phyloP scores from a whole-genome alignment of 2,888 invertebrate species.

The Stenodera caucasica region DNA sequence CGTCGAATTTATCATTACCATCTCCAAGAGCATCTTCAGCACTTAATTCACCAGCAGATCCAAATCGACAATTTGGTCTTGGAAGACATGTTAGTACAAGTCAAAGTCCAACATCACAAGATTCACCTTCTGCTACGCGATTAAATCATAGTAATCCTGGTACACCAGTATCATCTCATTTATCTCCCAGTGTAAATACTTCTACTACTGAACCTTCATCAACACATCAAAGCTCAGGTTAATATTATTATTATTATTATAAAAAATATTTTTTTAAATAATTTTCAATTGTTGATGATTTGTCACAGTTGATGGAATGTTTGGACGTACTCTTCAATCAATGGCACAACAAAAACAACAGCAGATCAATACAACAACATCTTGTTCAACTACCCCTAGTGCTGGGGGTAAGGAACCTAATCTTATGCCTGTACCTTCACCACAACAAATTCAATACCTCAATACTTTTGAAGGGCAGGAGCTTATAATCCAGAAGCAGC shows the following conservation, averaged over 20 bases:
- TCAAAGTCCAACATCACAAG: constrained; percentile 65
- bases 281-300: too few relatives aligned
- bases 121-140: constrained; percentile 60
- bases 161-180: constrained; percentile 68
- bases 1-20: constrained; percentile 71
- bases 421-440: constrained; percentile 94
- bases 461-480: constrained; percentile 97
- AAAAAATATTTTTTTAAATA: too few relatives aligned
- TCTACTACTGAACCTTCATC: constrained; percentile 52
- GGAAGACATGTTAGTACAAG: constrained; percentile 60
- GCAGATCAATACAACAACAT: constrained; percentile 49
- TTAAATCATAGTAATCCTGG: constrained; percentile 72
- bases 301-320: constrained; percentile 63
- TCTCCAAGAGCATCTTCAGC: constrained; percentile 72
- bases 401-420: constrained; percentile 73
- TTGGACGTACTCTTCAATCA: constrained; percentile 65
- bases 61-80: constrained; percentile 59
- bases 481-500: constrained; percentile 93
- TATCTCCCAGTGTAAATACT: constrained; percentile 61
- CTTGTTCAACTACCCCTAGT: constrained; percentile 47
- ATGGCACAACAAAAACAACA: constrained; percentile 63
- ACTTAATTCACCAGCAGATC: constrained; percentile 70
- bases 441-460: constrained; percentile 94
- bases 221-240: constrained; percentile 54
- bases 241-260: not conserved